These are phyloP conservation scores for Idaea biselata DNA, from an alignment of 2,888 invertebrate genomes.

Conservation along the genomic window DNA sequence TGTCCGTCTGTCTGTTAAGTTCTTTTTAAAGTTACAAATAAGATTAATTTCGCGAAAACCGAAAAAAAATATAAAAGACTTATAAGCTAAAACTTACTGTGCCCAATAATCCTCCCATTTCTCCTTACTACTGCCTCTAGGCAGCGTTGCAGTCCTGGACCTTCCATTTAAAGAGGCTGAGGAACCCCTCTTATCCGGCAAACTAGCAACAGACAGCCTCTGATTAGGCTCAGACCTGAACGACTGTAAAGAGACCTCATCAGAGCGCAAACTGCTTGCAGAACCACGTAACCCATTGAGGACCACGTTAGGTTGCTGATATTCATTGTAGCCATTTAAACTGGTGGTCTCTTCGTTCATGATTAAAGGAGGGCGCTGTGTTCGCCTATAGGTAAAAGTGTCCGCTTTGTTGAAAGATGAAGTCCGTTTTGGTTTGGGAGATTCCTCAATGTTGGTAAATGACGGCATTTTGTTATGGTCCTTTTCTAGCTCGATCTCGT, in stretches of 20 bases:
- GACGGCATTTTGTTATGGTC: constrained; percentile 61
- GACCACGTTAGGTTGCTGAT: constrained; percentile 39
- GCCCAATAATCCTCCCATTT: constrained; percentile 78
- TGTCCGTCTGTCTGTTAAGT: too few species aligned
- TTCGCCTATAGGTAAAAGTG: constrained; percentile 48
- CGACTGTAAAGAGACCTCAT: constrained; percentile 63
- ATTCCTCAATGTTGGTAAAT: constrained; percentile 60
- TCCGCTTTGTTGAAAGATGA: constrained; percentile 55
- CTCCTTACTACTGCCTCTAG: constrained; percentile 64
- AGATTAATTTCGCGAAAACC: too few species aligned
- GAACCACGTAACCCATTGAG: constrained; percentile 51
- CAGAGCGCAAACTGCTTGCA: constrained; percentile 57
- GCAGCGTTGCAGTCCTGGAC: constrained; percentile 62
- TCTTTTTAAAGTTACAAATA: too few species aligned
- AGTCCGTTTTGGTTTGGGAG: constrained; percentile 59
- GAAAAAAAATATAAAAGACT: constrained; percentile 8
- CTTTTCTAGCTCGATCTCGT: constrained; percentile 68
- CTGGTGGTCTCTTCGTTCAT: constrained; percentile 33
- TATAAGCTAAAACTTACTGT: constrained; percentile 52
- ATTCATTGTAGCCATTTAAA: constrained; percentile 50
- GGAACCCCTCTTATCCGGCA: constrained; percentile 60
- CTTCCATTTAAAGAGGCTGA: constrained; percentile 54
- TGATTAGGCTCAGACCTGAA: constrained; percentile 65
- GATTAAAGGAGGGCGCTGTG: constrained; percentile 47
- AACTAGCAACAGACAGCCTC: constrained; percentile 56